Conservation (phyloP, 2,797 vertebrate species). For the Amblyraja radiata region DNA sequence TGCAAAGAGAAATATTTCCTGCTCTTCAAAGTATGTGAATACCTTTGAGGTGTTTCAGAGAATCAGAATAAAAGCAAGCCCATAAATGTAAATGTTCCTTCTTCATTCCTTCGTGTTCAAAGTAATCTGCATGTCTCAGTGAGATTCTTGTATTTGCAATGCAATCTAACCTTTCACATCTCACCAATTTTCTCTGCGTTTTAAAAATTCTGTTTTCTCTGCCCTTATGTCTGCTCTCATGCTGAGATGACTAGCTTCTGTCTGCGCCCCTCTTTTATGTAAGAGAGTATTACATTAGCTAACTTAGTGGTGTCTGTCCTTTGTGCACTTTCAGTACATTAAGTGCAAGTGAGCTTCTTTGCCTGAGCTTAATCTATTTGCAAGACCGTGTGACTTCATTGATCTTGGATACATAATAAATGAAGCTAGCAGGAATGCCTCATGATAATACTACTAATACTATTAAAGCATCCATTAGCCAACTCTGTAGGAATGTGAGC, state of each 20-base stretch:
- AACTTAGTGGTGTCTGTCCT: not conserved
- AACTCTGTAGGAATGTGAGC: not conserved
- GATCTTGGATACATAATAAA: not conserved
- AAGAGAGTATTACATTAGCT: not conserved
- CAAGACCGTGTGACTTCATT: not conserved
- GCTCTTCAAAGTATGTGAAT: not conserved
- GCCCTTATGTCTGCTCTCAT: not conserved
- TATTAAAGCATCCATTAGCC: not conserved
- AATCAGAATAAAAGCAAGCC: not conserved
- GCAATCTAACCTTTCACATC: not conserved
- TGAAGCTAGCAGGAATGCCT: not conserved
- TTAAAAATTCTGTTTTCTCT: not conserved
- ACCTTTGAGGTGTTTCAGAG: not conserved
- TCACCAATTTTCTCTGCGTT: not conserved
- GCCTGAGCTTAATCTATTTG: not conserved
- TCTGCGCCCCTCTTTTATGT: not conserved
- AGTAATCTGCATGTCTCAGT: not conserved
- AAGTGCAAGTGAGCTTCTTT: not conserved
- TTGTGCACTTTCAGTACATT: not conserved
- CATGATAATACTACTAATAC: not conserved
- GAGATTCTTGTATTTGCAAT: not conserved
- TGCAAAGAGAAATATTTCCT: not conserved
- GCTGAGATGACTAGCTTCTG: not conserved
- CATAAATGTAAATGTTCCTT: not conserved
- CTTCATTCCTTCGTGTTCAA: not conserved